These are phyloP conservation scores for Formica selysi DNA, from an alignment of 1,140 invertebrate genomes.

Conservation along the genomic window DNA sequence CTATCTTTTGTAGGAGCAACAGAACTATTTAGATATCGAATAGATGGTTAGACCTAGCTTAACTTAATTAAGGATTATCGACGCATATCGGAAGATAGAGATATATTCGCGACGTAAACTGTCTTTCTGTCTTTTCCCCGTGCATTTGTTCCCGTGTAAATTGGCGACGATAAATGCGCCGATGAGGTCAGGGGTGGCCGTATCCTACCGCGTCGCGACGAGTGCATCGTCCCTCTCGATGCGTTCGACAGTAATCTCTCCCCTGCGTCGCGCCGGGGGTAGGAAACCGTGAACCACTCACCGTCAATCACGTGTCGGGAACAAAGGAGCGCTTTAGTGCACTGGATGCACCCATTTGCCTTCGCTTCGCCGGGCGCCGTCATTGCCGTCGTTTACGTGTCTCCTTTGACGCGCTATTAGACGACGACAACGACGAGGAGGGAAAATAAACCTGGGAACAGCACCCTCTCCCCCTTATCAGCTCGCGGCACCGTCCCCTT, in stretches of 20 bases:
- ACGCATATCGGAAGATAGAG: not conserved
- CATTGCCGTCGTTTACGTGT: constrained; percentile 60
- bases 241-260: constrained; percentile 66
- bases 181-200: constrained; percentile 44
- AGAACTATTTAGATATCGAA: too few species aligned
- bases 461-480: constrained; percentile 20
- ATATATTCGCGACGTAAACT: not conserved
- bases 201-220: constrained; percentile 17
- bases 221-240: constrained; percentile 45
- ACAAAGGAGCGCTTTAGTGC: constrained; percentile 74
- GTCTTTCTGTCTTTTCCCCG: not conserved
- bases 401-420: constrained; percentile 71
- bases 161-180: constrained; percentile 48
- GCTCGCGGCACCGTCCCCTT: not conserved
- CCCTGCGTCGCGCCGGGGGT: constrained; percentile 1
- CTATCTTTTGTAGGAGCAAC: too few species aligned
- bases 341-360: constrained; percentile 74
- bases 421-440: constrained; percentile 37
- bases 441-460: constrained; percentile 56
- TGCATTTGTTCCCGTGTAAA: constrained; percentile 33
- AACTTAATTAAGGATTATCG: too few species aligned
- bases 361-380: constrained; percentile 57
- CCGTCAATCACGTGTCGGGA: constrained; percentile 74
- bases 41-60: too few species aligned
- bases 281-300: constrained; percentile 67